These are phyloP conservation scores for Pteria penguin DNA, from an alignment of 2,888 invertebrate genomes.

Conservation along the genomic window DNA sequence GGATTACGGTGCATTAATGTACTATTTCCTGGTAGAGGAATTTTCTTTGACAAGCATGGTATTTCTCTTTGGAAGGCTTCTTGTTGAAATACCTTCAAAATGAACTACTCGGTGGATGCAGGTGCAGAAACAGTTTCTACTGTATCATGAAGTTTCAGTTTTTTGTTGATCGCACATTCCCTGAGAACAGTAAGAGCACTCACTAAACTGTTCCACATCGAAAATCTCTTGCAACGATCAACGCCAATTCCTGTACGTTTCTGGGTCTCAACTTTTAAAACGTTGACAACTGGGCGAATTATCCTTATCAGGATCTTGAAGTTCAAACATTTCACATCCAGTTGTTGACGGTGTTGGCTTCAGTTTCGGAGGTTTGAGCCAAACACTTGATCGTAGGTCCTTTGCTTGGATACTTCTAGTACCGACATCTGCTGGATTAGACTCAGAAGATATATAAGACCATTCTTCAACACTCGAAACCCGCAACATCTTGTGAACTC, in stretches of 20 bases:
- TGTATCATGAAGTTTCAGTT: neutral
- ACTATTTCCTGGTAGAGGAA: constrained; percentile 26
- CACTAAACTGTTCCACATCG: constrained; percentile 46
- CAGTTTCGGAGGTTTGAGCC: constrained; percentile 24
- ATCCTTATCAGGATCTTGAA: constrained; percentile 31
- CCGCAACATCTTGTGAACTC: constrained; percentile 35
- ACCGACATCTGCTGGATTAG: constrained; percentile 45
- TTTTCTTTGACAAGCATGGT: neutral
- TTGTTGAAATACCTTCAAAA: constrained; percentile 34
- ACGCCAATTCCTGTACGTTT: neutral
- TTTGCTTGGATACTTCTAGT: constrained; percentile 30
- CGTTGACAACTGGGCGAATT: constrained; percentile 25
- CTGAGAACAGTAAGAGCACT: constrained; percentile 9
- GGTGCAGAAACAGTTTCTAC: neutral
- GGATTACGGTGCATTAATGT: constrained; percentile 25
- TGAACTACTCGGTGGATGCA: constrained; percentile 17
- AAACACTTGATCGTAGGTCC: constrained; percentile 22
- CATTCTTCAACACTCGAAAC: constrained; percentile 41
- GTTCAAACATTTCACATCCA: constrained; percentile 1
- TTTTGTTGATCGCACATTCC: neutral
- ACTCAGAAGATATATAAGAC: constrained; percentile 39
- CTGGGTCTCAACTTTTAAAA: neutral
- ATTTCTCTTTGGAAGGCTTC: constrained; percentile 31
- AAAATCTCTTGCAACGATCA: constrained; percentile 33
- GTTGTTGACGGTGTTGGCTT: neutral